These are phyloP conservation scores for Lepilemur ruficaudatus DNA, from an alignment of 2,797 vertebrate genomes.

Conservation along the genomic window DNA sequence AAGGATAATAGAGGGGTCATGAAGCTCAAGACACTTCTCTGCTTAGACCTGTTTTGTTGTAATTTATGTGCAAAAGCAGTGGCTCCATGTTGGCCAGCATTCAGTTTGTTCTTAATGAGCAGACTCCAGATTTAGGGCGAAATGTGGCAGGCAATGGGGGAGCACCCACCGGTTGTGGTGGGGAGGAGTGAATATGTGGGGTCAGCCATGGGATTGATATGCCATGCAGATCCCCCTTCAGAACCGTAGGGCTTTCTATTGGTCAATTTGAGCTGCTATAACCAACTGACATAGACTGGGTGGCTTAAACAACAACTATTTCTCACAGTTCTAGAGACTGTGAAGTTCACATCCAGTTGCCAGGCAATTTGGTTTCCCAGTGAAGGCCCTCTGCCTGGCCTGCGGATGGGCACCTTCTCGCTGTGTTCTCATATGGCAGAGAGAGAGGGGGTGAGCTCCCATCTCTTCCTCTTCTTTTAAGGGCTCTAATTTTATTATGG, in stretches of 20 bases:
- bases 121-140: not conserved
- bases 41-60: not conserved
- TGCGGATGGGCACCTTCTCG: not conserved
- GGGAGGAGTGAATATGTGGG: not conserved
- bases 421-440: not conserved
- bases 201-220: not conserved
- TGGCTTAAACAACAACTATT: not conserved
- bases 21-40: not conserved
- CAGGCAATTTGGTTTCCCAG: not conserved
- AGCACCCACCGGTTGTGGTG: not conserved
- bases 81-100: not conserved
- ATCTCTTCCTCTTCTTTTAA: not conserved
- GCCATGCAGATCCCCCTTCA: rapidly evolving
- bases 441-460: not conserved
- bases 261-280: not conserved
- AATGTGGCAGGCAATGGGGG: not conserved
- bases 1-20: not conserved
- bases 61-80: not conserved
- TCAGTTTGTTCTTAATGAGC: not conserved
- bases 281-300: not conserved
- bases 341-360: not conserved
- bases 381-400: not conserved
- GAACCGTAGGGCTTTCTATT: not conserved
- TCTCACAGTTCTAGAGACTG: not conserved
- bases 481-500: not conserved